Evolutionary conservation across 2,888 invertebrate genomes (phyloP), one percentile per base, ranked within the genome.

Genomic region (Platycnemis pennipes): DNA sequence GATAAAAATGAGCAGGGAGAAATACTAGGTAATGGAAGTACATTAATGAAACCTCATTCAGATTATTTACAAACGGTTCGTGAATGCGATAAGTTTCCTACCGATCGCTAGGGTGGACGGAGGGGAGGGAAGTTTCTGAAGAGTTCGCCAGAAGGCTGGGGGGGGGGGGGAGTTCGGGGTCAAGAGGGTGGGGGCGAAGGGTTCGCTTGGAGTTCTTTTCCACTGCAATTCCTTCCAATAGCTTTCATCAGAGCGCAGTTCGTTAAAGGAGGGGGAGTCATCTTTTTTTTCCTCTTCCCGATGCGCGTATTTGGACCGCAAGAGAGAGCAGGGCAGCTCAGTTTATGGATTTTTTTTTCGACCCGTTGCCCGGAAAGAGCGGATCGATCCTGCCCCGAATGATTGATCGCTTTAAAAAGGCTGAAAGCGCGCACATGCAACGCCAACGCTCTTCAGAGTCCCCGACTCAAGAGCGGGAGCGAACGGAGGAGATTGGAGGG

Each of bases 351-450:
- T 77, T 77, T 63, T n/a, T n/a, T 77, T 77, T 77, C 77, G 37
- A 77, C 77, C 37, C 77, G 37, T 77, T 31, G 13, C 63, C 7
- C 22, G 63, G 63, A 63, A 63, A 63, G 63, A 77, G 37, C 31
- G 37, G 7, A 77, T 77, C 37, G 77, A 77, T 37, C 77, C 37
- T 77, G 37, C 77, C 77, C 37, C 37, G 77, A 77, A 77, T 77
- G 77, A 77, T 77, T 77, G 77, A 77, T 77, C 77, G 37, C 77
- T 77, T 77, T 37, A 77, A 77, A 77, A 77, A 77, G 77, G 37
- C 37, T 11, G 11, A 77, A 77, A 37, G 37, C 31, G 31, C 31
- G 2, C 69, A 77, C 77, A 77, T 77, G 77, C 77, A 37, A 77
- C 22, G 77, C 13, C 26, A 16, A 26, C 26, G 63, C 77, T 37